Percentiles rank a stretch among this genome's conserved stretches.
Conservation (phyloP, 2,113 vertebrate genomes). For the Rhinolophus ferrumequinum region DNA sequence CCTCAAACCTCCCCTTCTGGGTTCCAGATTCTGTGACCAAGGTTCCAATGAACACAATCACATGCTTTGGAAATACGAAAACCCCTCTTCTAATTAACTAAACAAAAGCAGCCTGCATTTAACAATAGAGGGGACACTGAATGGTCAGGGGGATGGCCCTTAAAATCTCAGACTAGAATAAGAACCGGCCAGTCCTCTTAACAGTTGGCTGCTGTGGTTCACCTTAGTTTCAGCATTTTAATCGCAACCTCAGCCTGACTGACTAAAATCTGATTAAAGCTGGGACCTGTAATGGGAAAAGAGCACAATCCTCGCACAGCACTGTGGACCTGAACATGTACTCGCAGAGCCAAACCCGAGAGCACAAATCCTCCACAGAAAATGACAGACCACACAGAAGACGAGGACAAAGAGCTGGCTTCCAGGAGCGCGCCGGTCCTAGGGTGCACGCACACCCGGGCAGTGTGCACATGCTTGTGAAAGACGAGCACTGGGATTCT, state of each 20-base stretch:
- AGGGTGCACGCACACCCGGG: too few relatives aligned
- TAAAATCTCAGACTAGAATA: neutral
- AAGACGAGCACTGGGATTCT: too few relatives aligned
- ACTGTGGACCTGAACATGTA: neutral
- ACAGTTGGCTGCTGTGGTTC: neutral
- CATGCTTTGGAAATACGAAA: neutral
- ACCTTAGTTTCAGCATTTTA: neutral
- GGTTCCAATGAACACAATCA: neutral
- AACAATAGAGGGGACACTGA: rapidly evolving
- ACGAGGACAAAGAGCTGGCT: neutral
- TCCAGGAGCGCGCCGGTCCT: too few relatives aligned
- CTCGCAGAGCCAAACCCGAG: neutral
- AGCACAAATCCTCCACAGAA: too few relatives aligned
- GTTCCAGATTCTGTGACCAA: neutral
- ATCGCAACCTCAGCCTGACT: too few relatives aligned
- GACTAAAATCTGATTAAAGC: neutral
- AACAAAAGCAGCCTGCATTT: too few relatives aligned
- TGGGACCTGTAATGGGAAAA: neutral
- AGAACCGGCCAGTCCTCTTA: neutral
- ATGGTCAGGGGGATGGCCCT: neutral
- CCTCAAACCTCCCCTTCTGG: neutral
- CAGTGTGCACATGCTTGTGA: too few relatives aligned
- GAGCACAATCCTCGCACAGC: too few relatives aligned
- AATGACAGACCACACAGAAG: rapidly evolving
- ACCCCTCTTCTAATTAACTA: neutral